These are phyloP conservation scores for Dendrocopos noguchii DNA, from an alignment of 2,113 vertebrate genomes.

Conservation along the genomic window DNA sequence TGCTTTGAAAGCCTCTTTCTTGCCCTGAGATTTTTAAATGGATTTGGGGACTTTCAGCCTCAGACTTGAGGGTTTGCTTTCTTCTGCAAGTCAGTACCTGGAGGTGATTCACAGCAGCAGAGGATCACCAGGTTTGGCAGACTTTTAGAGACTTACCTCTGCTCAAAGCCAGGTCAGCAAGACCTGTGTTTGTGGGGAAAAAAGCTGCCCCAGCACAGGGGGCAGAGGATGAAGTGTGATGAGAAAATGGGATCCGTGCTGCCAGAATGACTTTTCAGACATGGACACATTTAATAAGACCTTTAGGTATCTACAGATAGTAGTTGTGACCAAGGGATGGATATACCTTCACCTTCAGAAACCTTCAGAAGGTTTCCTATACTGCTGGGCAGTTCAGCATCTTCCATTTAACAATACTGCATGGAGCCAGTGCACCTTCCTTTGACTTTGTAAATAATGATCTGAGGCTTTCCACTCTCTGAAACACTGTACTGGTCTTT, in stretches of 20 bases:
- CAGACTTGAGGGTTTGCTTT: background rate
- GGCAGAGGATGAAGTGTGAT: background rate
- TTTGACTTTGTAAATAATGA: background rate
- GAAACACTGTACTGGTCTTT: background rate
- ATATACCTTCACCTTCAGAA: background rate
- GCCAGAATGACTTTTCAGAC: background rate
- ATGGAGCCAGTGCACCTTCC: background rate
- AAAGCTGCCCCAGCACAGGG: background rate
- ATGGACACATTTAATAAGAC: background rate
- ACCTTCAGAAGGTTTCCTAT: background rate
- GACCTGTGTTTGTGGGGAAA: background rate
- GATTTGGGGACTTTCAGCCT: background rate
- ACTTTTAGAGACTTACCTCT: background rate
- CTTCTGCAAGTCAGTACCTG: background rate
- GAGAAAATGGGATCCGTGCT: background rate
- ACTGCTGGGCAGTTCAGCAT: background rate
- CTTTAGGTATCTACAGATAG: background rate
- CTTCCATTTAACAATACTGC: background rate
- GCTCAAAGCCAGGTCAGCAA: background rate
- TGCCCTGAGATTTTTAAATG: background rate
- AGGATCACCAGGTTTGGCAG: background rate
- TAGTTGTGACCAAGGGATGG: background rate
- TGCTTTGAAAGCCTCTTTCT: background rate
- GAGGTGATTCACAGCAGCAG: background rate
- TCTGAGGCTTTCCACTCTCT: background rate